Evolutionary conservation across 2,888 invertebrate species (phyloP).

Genomic region (Cosmopolites sordidus): DNA sequence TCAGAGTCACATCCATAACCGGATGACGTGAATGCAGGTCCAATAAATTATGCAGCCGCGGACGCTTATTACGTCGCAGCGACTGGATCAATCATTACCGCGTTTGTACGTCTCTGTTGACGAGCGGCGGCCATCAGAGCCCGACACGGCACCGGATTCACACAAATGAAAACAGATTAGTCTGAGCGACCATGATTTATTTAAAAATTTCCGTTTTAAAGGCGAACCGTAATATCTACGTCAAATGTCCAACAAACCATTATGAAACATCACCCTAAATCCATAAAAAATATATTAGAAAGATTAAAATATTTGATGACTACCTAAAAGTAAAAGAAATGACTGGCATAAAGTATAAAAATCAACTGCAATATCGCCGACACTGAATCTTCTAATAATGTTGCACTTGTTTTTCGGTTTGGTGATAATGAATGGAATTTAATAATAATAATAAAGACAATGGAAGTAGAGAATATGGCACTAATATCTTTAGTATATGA

Average conservation of each 20-base stretch:
- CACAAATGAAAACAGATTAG: constrained; percentile 27
- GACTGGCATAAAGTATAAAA: too few species aligned
- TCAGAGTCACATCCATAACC: constrained; percentile 42
- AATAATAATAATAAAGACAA: too few species aligned
- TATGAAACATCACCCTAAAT: not conserved
- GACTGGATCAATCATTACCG: constrained; percentile 28
- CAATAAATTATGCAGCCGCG: constrained; percentile 30
- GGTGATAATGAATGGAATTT: too few species aligned
- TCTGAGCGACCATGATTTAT: constrained; percentile 24
- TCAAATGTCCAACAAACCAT: not conserved
- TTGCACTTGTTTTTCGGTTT: too few species aligned
- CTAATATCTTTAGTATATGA: too few species aligned
- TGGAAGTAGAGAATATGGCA: too few species aligned
- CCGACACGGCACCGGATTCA: constrained; percentile 17
- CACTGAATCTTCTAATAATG: too few species aligned
- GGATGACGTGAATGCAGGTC: constrained; percentile 30
- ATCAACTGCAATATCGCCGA: too few species aligned
- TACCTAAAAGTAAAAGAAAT: too few species aligned
- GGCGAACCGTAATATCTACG: not conserved
- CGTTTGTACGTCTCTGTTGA: constrained; percentile 24
- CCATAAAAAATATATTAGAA: too few species aligned
- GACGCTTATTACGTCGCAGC: constrained; percentile 24
- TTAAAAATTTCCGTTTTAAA: constrained; percentile 2
- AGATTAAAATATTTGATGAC: too few species aligned
- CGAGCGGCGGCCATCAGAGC: constrained; percentile 12